Conservation (phyloP, 2,888 invertebrate species). For the Limnephilus auricula region DNA sequence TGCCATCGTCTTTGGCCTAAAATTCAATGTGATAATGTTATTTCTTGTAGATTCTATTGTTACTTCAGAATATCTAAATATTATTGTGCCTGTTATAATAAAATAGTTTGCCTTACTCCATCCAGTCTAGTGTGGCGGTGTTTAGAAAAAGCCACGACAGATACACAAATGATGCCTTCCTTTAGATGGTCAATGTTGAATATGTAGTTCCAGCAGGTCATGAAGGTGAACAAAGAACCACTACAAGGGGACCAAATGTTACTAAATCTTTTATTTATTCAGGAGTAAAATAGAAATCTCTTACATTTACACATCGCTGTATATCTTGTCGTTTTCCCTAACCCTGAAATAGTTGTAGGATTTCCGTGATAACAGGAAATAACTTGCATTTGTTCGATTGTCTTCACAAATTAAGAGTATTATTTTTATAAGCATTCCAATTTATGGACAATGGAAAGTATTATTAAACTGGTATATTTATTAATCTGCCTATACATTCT, state of each 20-base stretch:
- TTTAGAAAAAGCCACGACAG: background rate
- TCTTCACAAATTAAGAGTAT: background rate
- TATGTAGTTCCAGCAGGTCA: background rate
- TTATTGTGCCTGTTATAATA: background rate
- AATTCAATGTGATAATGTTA: background rate
- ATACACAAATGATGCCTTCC: background rate
- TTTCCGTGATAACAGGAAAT: background rate
- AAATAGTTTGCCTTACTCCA: background rate
- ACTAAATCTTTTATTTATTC: background rate
- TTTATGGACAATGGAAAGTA: background rate
- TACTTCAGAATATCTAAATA: background rate
- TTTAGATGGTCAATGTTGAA: background rate
- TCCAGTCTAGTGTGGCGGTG: background rate
- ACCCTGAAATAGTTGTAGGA: background rate
- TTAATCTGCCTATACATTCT: background rate
- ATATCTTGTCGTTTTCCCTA: background rate
- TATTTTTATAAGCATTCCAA: background rate
- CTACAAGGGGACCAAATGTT: background rate
- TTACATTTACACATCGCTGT: background rate
- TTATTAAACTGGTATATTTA: slow-evolving; percentile 2
- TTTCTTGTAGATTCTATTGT: background rate
- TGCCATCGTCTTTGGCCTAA: background rate
- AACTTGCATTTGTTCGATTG: too few species aligned
- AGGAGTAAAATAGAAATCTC: too few species aligned
- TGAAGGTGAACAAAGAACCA: background rate